Evolutionary conservation across 2,113 vertebrate species (phyloP), one percentile per base, ranked within the genome.

Genomic region (Centrocercus urophasianus): DNA sequence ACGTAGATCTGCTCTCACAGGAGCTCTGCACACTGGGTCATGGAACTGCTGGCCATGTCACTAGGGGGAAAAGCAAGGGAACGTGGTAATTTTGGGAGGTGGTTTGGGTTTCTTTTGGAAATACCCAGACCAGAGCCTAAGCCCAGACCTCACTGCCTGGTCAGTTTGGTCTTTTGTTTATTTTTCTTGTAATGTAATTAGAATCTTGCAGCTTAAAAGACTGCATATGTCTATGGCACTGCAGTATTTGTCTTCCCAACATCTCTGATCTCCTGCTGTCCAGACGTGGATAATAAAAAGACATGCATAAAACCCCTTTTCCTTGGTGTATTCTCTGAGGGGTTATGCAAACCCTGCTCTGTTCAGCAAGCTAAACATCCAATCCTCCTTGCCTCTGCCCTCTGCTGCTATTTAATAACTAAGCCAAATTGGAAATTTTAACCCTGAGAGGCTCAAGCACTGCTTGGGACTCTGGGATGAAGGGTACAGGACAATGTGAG

Each of bases 381-480:
- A 80, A 27, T 19, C 54, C 28, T 93, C 74, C 66, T 85, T 64
- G 57, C 32, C 63, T 79, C 50, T 70, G 65, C n/a, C 36, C 81
- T 89, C 72, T 74, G 60, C 60, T 86, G 72, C 40, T 94, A 63
- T 81, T 94, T 80, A 86, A 66, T 86, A 83, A 92, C 90, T 52
- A 90, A 90, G 20, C 20, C 50, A 88, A 92, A 90, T 77, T 57
- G 69, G 57, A 27, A 90, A 79, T 73, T 25, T 24, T 6, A 73
- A 38, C 47, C 54, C 34, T 83, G 38, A 47, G 73, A 88, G 50
- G 60, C 27, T 93, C n/a, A 70, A 40, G 64, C 38, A 40, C 34
- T n/a, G 40, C 36, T 2, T 43, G 1, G 8, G 18, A 65, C 48
- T 83, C 27, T 65, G 40, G 86, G 80, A 83, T 27, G 65, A 27